Conservation (phyloP, 2,113 vertebrate species). For the Elachura formosa region DNA sequence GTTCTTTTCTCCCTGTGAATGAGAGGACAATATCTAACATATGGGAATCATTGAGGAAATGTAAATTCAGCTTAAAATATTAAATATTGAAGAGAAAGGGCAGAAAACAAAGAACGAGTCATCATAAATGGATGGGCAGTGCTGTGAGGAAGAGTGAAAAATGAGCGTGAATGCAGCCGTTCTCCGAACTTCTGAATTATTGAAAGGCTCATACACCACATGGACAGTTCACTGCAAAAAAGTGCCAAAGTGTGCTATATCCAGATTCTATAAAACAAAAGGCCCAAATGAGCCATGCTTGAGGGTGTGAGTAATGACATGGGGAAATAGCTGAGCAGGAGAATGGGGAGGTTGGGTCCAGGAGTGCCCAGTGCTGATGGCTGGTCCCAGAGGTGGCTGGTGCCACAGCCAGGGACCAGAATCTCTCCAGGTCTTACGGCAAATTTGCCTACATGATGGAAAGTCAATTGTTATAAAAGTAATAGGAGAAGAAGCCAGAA, state of each 20-base stretch:
- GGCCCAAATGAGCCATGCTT: not conserved
- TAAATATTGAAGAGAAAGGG: conserved; percentile 44
- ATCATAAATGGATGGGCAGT: conserved; percentile 47
- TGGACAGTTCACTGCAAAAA: conserved; percentile 40
- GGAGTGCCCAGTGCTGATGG: not conserved
- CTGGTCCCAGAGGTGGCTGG: rapidly evolving
- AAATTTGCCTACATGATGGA: not conserved
- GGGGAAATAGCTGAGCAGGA: not conserved
- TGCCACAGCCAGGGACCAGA: not conserved
- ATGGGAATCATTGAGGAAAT: conserved; percentile 33
- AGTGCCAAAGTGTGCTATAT: not conserved
- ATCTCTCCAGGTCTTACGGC: not conserved
- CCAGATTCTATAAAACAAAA: not conserved
- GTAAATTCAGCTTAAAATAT: conserved; percentile 62
- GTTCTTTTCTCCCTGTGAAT: not conserved
- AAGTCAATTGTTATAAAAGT: not conserved
- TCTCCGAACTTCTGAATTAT: conserved; percentile 46
- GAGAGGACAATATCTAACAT: not conserved
- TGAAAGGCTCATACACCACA: conserved; percentile 48
- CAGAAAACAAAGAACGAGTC: conserved; percentile 41
- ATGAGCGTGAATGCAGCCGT: conserved; percentile 6
- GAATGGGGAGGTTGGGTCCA: not conserved
- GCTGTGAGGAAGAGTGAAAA: conserved; percentile 44
- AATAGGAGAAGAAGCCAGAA: not conserved
- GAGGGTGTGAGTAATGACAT: not conserved